Evolutionary conservation across 2,797 vertebrate genomes (phyloP).

Genomic region (Anableps anableps): DNA sequence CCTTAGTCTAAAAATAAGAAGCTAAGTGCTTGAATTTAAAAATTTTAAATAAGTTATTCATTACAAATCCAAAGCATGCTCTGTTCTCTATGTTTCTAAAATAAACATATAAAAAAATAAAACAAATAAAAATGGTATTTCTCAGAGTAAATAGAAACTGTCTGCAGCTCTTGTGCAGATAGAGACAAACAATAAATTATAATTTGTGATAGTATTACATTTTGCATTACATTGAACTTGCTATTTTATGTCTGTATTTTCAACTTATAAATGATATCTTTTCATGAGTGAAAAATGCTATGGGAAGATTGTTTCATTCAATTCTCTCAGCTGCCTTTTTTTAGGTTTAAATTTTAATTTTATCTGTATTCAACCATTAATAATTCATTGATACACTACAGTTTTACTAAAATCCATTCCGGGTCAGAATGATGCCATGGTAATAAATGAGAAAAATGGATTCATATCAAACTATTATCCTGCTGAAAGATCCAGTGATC

Average conservation of each 20-base stretch:
- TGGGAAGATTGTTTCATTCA: not conserved
- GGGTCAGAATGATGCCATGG: too few species aligned
- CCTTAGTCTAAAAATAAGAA: not conserved
- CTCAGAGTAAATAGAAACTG: not conserved
- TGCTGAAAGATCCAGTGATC: too few species aligned
- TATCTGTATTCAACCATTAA: too few species aligned
- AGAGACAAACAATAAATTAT: not conserved
- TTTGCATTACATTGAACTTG: not conserved
- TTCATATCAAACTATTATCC: too few species aligned
- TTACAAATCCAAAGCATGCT: not conserved
- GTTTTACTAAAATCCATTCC: too few species aligned
- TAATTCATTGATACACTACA: too few species aligned
- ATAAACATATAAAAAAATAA: conserved; percentile 8
- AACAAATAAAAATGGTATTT: not conserved
- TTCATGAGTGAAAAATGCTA: not conserved
- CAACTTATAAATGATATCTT: not conserved
- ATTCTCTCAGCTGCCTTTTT: not conserved
- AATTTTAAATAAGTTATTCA: not conserved
- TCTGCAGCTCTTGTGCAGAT: not conserved
- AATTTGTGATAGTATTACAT: not conserved
- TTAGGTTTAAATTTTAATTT: too few species aligned
- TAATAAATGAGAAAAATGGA: too few species aligned
- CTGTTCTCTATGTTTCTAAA: not conserved
- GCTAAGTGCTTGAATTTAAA: not conserved
- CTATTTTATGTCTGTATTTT: not conserved